phyloP scores from a whole-genome alignment of 1,140 invertebrate species.

The Panagrolaimus sp. region DNA sequence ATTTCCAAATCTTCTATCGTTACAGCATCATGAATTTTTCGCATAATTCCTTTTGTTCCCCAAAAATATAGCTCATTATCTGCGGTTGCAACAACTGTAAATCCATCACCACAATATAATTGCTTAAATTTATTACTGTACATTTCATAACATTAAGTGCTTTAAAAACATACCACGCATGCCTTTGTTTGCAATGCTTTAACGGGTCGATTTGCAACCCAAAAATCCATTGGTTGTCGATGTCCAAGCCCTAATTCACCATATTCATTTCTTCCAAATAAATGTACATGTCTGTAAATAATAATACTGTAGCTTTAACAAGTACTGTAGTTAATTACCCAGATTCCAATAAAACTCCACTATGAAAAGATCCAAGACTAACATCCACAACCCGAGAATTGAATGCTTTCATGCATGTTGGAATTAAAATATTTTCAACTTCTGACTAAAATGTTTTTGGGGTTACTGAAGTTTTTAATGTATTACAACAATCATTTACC shows the following conservation, averaged over 20 bases:
- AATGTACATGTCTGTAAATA: constrained; percentile 62
- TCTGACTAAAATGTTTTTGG: constrained; percentile 58
- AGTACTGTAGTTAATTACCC: constrained; percentile 55
- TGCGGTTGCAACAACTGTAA: constrained; percentile 66
- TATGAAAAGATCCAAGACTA: constrained; percentile 42
- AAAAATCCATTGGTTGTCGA: constrained; percentile 52
- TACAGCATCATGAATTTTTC: neutral
- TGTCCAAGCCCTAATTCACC: constrained; percentile 65
- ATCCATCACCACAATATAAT: constrained; percentile 67
- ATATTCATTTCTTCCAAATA: constrained; percentile 67
- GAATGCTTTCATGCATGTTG: constrained; percentile 60
- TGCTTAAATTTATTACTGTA: constrained; percentile 59
- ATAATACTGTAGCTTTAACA: too few species aligned
- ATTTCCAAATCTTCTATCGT: constrained; percentile 7
- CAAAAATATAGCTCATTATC: constrained; percentile 70
- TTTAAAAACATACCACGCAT: constrained; percentile 61
- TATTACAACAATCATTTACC: constrained; percentile 45
- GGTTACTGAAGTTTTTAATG: constrained; percentile 59
- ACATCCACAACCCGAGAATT: constrained; percentile 53
- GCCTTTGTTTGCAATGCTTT: constrained; percentile 63
- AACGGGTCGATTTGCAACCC: constrained; percentile 61
- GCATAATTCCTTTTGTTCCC: constrained; percentile 62
- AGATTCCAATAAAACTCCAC: constrained; percentile 65
- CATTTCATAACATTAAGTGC: neutral
- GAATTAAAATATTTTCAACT: constrained; percentile 61